These are phyloP conservation scores for Pteria penguin DNA, from an alignment of 2,888 invertebrate species.

Conservation along the genomic window DNA sequence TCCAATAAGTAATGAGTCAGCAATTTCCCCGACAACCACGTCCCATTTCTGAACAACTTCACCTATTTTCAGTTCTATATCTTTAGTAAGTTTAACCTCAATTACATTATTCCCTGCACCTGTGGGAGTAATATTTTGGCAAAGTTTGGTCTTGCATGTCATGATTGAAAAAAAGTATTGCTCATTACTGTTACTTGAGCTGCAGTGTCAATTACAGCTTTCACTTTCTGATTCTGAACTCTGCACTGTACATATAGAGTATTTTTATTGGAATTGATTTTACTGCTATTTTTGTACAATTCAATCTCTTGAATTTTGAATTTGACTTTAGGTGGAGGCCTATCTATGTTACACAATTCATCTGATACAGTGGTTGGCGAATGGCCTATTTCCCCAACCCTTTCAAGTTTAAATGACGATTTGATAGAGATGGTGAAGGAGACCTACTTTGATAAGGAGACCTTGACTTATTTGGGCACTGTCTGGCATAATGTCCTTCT, in stretches of 20 bases:
- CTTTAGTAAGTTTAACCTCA: not conserved
- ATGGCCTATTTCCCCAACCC: not conserved
- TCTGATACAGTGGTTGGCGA: not conserved
- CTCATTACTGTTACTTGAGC: slow-evolving; percentile 11
- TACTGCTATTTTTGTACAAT: not conserved
- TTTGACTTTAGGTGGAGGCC: not conserved
- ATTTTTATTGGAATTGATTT: not conserved
- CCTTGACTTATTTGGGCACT: not conserved
- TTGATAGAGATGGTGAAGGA: not conserved
- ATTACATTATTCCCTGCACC: not conserved
- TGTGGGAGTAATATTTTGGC: not conserved
- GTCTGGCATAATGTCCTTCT: not conserved
- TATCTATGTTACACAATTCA: not conserved
- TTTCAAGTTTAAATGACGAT: too few relatives aligned
- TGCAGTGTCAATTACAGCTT: slow-evolving; percentile 8
- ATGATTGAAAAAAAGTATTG: not conserved
- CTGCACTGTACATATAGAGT: not conserved
- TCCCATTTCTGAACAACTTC: not conserved
- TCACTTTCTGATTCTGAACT: not conserved
- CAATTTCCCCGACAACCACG: slow-evolving; percentile 2
- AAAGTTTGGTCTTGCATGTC: not conserved
- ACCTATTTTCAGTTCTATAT: not conserved
- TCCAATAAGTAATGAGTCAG: slow-evolving; percentile 5
- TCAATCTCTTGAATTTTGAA: not conserved
- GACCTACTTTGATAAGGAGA: not conserved